Conservation (phyloP, 2,113 vertebrate genomes). For the Malurus alboscapulatus region DNA sequence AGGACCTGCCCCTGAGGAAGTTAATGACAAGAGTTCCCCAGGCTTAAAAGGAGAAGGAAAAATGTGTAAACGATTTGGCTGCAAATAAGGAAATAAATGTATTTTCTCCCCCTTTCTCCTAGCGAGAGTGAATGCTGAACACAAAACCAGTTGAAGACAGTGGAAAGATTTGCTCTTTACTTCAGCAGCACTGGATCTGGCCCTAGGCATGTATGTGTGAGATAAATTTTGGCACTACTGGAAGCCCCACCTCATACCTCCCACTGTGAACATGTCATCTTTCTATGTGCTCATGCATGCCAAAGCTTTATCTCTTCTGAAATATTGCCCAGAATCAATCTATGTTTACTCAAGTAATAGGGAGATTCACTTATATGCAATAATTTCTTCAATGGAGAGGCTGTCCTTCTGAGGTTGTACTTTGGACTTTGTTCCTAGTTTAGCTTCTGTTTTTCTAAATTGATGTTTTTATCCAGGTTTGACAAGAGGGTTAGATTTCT, state of each 20-base stretch:
- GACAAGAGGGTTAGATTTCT: constrained; percentile 63
- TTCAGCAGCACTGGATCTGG: constrained; percentile 12
- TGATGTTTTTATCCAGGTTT: constrained; percentile 78
- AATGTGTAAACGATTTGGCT: constrained; percentile 50
- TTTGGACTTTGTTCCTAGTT: constrained; percentile 66
- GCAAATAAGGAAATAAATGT: constrained; percentile 37
- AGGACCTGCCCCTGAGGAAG: constrained; percentile 33
- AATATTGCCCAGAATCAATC: constrained; percentile 69
- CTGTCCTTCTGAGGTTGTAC: constrained; percentile 46
- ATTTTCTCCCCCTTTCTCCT: neutral
- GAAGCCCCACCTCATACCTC: constrained; percentile 76
- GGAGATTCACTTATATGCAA: constrained; percentile 68
- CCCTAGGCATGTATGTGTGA: neutral
- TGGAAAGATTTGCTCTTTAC: constrained; percentile 37
- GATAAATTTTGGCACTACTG: constrained; percentile 64
- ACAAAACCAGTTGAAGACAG: neutral
- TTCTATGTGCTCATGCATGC: constrained; percentile 70
- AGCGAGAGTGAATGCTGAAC: neutral
- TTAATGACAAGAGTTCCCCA: neutral
- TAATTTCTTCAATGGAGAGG: constrained; percentile 52
- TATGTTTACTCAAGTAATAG: constrained; percentile 75
- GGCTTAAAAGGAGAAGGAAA: constrained; percentile 29
- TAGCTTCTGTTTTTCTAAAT: constrained; percentile 69
- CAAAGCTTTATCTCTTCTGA: constrained; percentile 72
- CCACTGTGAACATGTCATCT: constrained; percentile 70